These are phyloP conservation scores for Acrocephalus scirpaceus DNA, from an alignment of 2,797 vertebrate genomes.

Conservation along the genomic window DNA sequence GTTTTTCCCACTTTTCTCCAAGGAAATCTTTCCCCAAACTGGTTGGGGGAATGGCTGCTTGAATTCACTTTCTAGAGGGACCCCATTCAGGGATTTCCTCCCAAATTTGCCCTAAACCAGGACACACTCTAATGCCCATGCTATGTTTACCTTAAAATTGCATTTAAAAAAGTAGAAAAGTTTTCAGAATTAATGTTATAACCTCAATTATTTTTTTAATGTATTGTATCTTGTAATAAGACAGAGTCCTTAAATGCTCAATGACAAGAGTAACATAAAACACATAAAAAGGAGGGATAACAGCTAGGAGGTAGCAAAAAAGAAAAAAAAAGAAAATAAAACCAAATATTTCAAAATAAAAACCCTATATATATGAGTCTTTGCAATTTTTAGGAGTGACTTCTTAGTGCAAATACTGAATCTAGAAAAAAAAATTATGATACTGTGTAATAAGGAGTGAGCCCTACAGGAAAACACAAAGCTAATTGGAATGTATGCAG, in stretches of 20 bases:
- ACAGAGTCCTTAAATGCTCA: background rate
- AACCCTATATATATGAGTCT: too few relatives aligned
- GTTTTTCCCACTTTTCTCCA: too few relatives aligned
- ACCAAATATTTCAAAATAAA: background rate
- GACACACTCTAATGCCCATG: background rate
- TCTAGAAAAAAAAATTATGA: background rate
- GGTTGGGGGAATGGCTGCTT: background rate
- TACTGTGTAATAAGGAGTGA: background rate
- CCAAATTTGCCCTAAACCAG: background rate
- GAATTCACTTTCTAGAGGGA: background rate
- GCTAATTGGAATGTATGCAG: background rate
- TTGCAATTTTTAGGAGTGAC: background rate
- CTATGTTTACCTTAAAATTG: background rate
- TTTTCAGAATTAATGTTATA: background rate
- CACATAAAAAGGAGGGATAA: background rate
- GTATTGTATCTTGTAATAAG: background rate
- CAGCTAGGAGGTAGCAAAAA: background rate
- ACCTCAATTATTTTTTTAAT: background rate
- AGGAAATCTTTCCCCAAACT: background rate
- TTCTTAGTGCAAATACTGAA: background rate
- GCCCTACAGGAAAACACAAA: background rate
- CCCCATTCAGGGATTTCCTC: background rate
- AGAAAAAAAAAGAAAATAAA: fast-evolving
- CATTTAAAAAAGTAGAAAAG: background rate
- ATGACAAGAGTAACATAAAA: background rate